Percentiles rank a stretch among this genome's conserved stretches.
Evolutionary conservation across 2,797 vertebrate genomes (phyloP).

Genomic region (Scarus forsteni): DNA sequence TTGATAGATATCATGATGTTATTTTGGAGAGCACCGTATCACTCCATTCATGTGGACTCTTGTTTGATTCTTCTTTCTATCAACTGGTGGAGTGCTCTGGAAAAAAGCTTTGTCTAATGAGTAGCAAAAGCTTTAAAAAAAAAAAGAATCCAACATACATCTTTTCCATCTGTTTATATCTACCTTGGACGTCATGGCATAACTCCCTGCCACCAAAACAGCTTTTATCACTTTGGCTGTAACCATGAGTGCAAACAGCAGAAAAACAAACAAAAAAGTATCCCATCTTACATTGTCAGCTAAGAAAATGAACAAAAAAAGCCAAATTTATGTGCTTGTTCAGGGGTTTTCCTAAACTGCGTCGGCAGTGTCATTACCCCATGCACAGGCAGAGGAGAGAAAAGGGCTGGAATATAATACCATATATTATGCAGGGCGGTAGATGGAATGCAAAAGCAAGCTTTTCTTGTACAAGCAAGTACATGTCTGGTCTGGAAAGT

Average conservation of each 20-base stretch:
- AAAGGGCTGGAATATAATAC: conserved; percentile 70
- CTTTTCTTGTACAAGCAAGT: conserved; percentile 74
- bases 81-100: no score
- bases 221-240: not conserved
- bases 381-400: conserved; percentile 53
- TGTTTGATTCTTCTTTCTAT: no score
- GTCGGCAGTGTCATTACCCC: conserved; percentile 71
- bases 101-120: no score
- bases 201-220: conserved; percentile 12
- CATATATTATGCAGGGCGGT: conserved; percentile 72
- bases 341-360: conserved; percentile 68
- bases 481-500: conserved; percentile 72
- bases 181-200: not conserved
- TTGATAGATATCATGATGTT: no score
- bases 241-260: conserved; percentile 16
- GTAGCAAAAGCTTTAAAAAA: no score
- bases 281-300: conserved; percentile 1
- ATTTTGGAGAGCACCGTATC: no score
- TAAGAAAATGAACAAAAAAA: conserved; percentile 37
- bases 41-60: no score
- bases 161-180: not conserved
- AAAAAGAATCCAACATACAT: conserved; percentile 7
- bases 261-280: conserved; percentile 17
- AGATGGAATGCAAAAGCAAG: conserved; percentile 82
- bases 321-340: conserved; percentile 28